These are phyloP conservation scores for Chelonus insularis DNA, from an alignment of 1,140 invertebrate species.

Conservation along the genomic window DNA sequence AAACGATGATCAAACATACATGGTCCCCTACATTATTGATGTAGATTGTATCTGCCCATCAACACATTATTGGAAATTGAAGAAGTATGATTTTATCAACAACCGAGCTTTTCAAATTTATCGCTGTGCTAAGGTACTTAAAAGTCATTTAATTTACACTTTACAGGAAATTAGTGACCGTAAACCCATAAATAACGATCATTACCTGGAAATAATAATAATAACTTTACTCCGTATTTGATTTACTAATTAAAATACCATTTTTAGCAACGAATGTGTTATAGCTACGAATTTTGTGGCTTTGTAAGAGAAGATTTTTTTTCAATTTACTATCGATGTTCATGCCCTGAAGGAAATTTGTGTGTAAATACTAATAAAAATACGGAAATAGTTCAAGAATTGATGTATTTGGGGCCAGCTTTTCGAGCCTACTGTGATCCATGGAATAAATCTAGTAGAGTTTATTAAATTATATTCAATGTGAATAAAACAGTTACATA, in stretches of 20 bases:
- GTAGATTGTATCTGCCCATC: slow-evolving; percentile 42
- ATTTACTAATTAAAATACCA: too few relatives aligned
- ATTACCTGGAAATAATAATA: too few relatives aligned
- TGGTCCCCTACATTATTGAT: slow-evolving; percentile 40
- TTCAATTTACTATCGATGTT: slow-evolving; percentile 66
- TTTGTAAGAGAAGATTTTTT: slow-evolving; percentile 57
- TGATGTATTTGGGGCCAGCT: slow-evolving; percentile 63
- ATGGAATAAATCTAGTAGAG: slow-evolving; percentile 30
- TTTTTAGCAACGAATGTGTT: slow-evolving; percentile 57
- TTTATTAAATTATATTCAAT: too few relatives aligned
- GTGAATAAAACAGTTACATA: too few relatives aligned
- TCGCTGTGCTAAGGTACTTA: slow-evolving; percentile 49
- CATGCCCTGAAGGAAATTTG: slow-evolving; percentile 64
- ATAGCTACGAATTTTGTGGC: slow-evolving; percentile 59
- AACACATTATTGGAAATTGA: slow-evolving; percentile 48
- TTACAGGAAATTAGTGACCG: too few relatives aligned
- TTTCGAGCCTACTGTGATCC: slow-evolving; percentile 64
- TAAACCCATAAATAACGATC: too few relatives aligned
- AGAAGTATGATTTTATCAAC: slow-evolving; percentile 41
- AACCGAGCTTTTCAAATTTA: slow-evolving; percentile 44
- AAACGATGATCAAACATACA: slow-evolving; percentile 35
- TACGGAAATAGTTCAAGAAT: slow-evolving; percentile 57
- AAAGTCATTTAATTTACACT: not conserved
- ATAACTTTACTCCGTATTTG: too few relatives aligned
- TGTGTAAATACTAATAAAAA: slow-evolving; percentile 61